Conservation (phyloP, 1,140 invertebrate species). For the Ephestia elutella region DNA sequence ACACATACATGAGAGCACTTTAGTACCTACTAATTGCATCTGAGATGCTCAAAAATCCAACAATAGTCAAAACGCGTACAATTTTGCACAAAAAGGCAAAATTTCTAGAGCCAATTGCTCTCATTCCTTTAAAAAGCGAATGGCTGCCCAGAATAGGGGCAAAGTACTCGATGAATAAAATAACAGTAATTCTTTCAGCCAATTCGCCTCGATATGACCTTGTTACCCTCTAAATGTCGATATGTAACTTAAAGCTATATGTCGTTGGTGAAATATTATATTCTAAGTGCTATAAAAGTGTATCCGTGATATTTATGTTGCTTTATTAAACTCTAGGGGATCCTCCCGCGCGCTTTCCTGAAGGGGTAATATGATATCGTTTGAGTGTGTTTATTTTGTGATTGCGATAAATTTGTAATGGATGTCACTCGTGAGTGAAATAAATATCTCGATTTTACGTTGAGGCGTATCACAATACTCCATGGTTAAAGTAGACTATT, state of each 20-base stretch:
- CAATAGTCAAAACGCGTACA: too few relatives aligned
- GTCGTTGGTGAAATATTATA: constrained; percentile 1
- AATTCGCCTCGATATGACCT: constrained; percentile 4
- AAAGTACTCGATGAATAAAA: constrained; percentile 21
- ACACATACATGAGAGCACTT: too few relatives aligned
- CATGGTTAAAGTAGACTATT: too few relatives aligned
- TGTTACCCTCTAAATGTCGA: constrained; percentile 1
- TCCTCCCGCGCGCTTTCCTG: background rate
- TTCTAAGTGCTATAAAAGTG: constrained; percentile 3
- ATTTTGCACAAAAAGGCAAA: background rate
- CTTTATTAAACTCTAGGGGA: background rate
- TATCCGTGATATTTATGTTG: constrained; percentile 5
- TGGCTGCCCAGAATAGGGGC: background rate
- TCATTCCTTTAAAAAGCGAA: background rate
- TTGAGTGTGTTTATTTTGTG: background rate
- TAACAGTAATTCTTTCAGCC: constrained; percentile 18
- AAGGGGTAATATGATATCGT: background rate
- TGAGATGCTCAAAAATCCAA: too few relatives aligned
- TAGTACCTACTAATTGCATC: too few relatives aligned
- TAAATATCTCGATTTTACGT: background rate
- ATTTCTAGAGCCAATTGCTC: background rate
- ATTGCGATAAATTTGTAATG: background rate
- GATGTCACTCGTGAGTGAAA: background rate
- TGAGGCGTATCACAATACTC: too few relatives aligned
- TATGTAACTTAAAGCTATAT: constrained; percentile 1